phyloP scores from a whole-genome alignment of 2,797 vertebrate genomes.

The Paratrypauchen microcephalus region DNA sequence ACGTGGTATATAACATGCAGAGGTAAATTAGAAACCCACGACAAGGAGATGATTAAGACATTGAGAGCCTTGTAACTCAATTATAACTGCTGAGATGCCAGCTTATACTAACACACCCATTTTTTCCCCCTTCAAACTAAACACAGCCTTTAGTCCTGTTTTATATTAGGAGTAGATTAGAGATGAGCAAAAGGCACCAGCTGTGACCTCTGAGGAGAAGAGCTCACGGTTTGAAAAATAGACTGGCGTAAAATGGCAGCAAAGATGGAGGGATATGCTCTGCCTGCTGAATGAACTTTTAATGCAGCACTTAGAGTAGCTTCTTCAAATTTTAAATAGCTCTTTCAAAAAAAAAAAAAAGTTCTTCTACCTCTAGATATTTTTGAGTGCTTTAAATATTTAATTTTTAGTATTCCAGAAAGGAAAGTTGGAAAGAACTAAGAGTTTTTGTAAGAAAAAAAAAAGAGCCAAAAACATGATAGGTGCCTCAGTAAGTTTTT shows the following conservation, averaged over 20 bases:
- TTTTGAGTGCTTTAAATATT: slow-evolving; percentile 35
- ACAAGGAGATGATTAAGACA: slow-evolving; percentile 76
- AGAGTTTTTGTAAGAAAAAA: background rate
- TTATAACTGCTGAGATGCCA: slow-evolving; percentile 70
- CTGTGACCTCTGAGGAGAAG: slow-evolving; percentile 60
- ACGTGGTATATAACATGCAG: slow-evolving; percentile 50
- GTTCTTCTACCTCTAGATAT: slow-evolving; percentile 39
- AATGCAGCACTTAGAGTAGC: slow-evolving; percentile 60
- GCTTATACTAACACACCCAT: slow-evolving; percentile 66
- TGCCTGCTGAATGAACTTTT: slow-evolving; percentile 61
- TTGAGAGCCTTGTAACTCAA: slow-evolving; percentile 76
- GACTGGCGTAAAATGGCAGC: slow-evolving; percentile 54
- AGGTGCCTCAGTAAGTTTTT: slow-evolving; percentile 63
- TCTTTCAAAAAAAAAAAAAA: too few species aligned
- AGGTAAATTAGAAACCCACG: slow-evolving; percentile 68
- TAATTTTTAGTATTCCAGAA: slow-evolving; percentile 27
- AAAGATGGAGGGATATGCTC: slow-evolving; percentile 49
- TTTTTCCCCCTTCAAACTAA: slow-evolving; percentile 69
- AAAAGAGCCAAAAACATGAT: background rate
- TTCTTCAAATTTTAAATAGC: slow-evolving; percentile 60
- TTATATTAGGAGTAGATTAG: slow-evolving; percentile 76
- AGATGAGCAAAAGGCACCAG: slow-evolving; percentile 65
- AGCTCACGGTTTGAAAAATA: slow-evolving; percentile 52
- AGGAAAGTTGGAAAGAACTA: slow-evolving; percentile 18
- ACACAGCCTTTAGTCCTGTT: slow-evolving; percentile 59